These are phyloP conservation scores for Creontiades dilutus DNA, from an alignment of 2,888 invertebrate genomes.

Conservation along the genomic window DNA sequence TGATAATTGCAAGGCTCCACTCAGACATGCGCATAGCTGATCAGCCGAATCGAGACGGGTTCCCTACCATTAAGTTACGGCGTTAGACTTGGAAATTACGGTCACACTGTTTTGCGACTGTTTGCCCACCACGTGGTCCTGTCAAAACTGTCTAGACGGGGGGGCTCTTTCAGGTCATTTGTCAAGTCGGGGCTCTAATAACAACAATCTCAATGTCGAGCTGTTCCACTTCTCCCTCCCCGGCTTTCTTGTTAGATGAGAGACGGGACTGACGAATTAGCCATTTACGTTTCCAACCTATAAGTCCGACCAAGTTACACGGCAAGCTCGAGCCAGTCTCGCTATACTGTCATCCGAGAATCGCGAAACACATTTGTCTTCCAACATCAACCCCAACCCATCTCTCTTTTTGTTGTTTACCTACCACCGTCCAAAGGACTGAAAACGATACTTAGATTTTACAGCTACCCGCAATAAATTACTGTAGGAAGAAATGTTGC, in stretches of 20 bases:
- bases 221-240: slow-evolving; percentile 16
- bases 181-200: slow-evolving; percentile 61
- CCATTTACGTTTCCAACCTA: neutral
- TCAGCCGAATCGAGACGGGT: slow-evolving; percentile 70
- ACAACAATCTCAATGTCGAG: slow-evolving; percentile 67
- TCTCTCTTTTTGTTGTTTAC: too few species aligned
- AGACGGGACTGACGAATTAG: slow-evolving; percentile 10
- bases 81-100: slow-evolving; percentile 73
- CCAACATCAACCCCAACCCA: too few species aligned
- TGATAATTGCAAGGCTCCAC: slow-evolving; percentile 72
- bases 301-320: neutral
- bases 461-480: too few species aligned
- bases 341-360: neutral
- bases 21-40: slow-evolving; percentile 74
- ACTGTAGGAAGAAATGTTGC: too few species aligned
- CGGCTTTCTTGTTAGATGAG: neutral
- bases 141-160: slow-evolving; percentile 74
- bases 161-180: slow-evolving; percentile 57
- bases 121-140: slow-evolving; percentile 68
- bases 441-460: too few species aligned
- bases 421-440: too few species aligned
- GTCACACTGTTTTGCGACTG: slow-evolving; percentile 69
- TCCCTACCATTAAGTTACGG: slow-evolving; percentile 69
- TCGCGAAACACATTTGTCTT: neutral
- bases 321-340: neutral